These are phyloP conservation scores for Chalcis sispes DNA, from an alignment of 2,888 invertebrate genomes.

Conservation along the genomic window DNA sequence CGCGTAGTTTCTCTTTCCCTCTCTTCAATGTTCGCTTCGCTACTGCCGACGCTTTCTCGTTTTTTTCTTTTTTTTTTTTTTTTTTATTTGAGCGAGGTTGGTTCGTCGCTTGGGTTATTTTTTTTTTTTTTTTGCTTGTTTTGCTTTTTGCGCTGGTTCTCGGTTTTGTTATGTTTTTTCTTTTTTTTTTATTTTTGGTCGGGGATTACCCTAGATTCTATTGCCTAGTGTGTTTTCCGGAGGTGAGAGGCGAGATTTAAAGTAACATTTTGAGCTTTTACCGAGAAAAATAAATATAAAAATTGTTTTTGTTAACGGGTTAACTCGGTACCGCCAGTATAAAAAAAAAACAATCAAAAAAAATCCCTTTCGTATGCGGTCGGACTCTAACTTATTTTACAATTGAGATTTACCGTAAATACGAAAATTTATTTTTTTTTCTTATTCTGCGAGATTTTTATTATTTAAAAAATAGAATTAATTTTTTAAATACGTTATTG, in stretches of 20 bases:
- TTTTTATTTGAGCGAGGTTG: not conserved
- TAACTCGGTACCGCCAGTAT: not conserved
- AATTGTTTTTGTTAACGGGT: slow-evolving; percentile 7
- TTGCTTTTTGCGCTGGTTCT: not conserved
- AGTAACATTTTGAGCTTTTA: not conserved
- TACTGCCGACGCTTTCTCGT: not conserved
- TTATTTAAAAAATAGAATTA: too few species aligned
- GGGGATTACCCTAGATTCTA: slow-evolving; percentile 31
- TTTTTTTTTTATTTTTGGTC: not conserved
- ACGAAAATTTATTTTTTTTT: too few species aligned
- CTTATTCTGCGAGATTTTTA: too few species aligned
- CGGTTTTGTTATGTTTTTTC: not conserved
- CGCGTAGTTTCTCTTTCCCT: not conserved
- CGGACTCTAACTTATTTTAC: not conserved
- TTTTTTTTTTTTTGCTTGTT: not conserved
- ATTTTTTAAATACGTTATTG: too few species aligned
- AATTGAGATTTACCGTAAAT: too few species aligned
- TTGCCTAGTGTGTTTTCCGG: not conserved
- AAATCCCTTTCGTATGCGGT: not conserved
- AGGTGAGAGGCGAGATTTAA: not conserved
- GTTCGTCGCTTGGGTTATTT: not conserved
- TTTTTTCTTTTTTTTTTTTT: not conserved
- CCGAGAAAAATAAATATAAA: not conserved
- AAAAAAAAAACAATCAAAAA: not conserved
- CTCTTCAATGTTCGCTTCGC: not conserved